Conservation (phyloP, 2,113 vertebrate species). For the Myrmecobius fasciatus region DNA sequence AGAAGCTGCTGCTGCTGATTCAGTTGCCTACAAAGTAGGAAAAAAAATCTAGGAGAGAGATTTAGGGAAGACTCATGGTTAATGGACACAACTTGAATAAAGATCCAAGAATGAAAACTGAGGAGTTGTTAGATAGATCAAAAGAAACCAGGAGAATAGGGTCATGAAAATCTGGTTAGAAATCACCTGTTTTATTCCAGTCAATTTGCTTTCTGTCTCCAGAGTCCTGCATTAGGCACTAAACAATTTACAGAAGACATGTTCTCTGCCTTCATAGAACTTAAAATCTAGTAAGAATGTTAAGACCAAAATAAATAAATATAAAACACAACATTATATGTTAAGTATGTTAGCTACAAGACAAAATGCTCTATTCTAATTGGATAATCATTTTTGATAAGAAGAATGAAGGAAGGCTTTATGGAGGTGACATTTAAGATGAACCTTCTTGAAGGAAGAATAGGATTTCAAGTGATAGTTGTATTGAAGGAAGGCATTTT, state of each 20-base stretch:
- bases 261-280: conserved; percentile 2
- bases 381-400: neutral
- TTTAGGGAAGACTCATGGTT: no score
- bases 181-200: neutral
- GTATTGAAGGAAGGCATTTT: fast-evolving
- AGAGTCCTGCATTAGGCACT: neutral
- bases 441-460: neutral
- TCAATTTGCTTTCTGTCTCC: neutral
- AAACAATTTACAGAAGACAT: neutral
- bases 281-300: neutral
- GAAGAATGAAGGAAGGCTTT: neutral
- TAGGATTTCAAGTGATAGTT: neutral
- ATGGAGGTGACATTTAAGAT: neutral
- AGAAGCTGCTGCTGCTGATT: no score
- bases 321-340: neutral
- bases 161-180: neutral
- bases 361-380: neutral
- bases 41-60: no score
- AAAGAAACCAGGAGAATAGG: neutral
- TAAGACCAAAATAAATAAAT: conserved; percentile 2
- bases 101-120: neutral
- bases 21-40: no score
- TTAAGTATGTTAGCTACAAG: neutral
- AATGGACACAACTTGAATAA: no score
- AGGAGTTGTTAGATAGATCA: neutral